Percentiles rank a stretch among this genome's conserved stretches.
Evolutionary conservation across 2,797 vertebrate species (phyloP).

Genomic region (Sebastolobus altivelis): DNA sequence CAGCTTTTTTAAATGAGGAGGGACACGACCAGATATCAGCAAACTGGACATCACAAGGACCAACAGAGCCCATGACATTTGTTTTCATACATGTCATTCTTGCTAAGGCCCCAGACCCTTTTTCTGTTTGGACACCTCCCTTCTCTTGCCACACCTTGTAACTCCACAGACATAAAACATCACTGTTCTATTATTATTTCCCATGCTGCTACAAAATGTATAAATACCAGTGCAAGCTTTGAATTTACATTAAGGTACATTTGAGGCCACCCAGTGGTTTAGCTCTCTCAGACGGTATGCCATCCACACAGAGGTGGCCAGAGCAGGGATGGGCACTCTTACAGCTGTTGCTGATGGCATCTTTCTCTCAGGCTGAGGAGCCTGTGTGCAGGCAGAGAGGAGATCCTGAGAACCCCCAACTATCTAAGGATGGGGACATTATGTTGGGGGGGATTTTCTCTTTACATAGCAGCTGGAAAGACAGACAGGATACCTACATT

Average conservation of each 20-base stretch:
- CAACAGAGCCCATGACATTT: background rate
- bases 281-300: conserved; percentile 32
- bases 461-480: conserved; percentile 81
- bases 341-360: conserved; percentile 62
- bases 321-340: conserved; percentile 64
- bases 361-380: conserved; percentile 65
- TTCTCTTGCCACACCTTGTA: background rate
- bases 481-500: conserved; percentile 60
- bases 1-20: too few species aligned
- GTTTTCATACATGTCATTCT: background rate
- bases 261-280: conserved; percentile 19
- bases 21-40: too few species aligned
- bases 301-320: conserved; percentile 50
- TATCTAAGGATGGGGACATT: conserved; percentile 80
- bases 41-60: too few species aligned
- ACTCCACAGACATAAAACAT: conserved; percentile 1
- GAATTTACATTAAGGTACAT: background rate
- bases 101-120: background rate
- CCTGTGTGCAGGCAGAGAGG: conserved; percentile 67
- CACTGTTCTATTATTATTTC: background rate
- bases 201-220: conserved; percentile 35
- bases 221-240: conserved; percentile 51
- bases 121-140: background rate
- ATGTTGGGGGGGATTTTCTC: conserved; percentile 80
- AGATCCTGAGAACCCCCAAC: conserved; percentile 67